Conservation (phyloP, 2,888 invertebrate species). For the Opisthograptis luteolata region DNA sequence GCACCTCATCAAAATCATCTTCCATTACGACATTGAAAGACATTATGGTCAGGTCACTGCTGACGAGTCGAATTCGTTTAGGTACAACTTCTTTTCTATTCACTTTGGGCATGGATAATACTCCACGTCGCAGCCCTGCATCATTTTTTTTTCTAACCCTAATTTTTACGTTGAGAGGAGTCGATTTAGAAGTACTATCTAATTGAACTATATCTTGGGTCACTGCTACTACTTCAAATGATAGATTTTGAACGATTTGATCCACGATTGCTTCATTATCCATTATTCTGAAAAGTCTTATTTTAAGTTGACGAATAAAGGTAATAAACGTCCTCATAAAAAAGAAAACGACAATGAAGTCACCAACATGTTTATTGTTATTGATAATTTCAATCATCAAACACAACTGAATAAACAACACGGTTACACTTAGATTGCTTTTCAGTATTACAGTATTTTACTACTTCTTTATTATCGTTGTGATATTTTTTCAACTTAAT, state of each 20-base stretch:
- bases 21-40: conserved; percentile 69
- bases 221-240: conserved; percentile 65
- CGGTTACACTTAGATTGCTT: conserved; percentile 59
- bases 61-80: conserved; percentile 56
- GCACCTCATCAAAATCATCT: conserved; percentile 47
- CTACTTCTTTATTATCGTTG: conserved; percentile 21
- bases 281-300: too few relatives aligned
- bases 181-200: conserved; percentile 41
- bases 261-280: conserved; percentile 49
- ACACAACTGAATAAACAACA: conserved; percentile 72
- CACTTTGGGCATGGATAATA: conserved; percentile 51
- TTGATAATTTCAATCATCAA: conserved; percentile 51
- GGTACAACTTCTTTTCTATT: conserved; percentile 32
- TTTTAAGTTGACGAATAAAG: neutral
- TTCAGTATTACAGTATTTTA: conserved; percentile 24
- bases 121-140: conserved; percentile 39
- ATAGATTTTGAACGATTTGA: conserved; percentile 55
- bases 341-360: conserved; percentile 11
- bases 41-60: conserved; percentile 72
- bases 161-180: conserved; percentile 66
- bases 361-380: conserved; percentile 12
- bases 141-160: conserved; percentile 63
- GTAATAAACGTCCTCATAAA: conserved; percentile 14
- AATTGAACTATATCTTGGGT: conserved; percentile 47
- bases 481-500: conserved; percentile 30